These are phyloP conservation scores for Latrodectus elegans DNA, from an alignment of 2,888 invertebrate genomes.

Conservation along the genomic window DNA sequence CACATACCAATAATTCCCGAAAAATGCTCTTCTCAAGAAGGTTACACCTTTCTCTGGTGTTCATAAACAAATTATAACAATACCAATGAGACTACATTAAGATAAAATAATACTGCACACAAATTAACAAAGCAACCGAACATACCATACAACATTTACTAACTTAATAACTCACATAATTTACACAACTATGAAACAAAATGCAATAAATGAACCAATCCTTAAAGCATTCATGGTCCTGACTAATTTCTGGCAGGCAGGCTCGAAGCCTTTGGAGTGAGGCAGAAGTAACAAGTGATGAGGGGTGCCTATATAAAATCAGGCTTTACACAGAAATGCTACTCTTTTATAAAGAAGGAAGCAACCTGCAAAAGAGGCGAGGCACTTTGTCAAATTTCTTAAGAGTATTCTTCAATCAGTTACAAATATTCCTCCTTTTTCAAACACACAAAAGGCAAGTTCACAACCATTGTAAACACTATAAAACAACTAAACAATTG, in stretches of 20 bases:
- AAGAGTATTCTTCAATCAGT: constrained; percentile 19
- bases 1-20: constrained; percentile 62
- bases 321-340: constrained; percentile 50
- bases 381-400: constrained; percentile 61
- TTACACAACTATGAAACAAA: constrained; percentile 68
- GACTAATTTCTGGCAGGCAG: constrained; percentile 14
- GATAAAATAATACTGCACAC: constrained; percentile 70
- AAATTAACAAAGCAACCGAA: constrained; percentile 69
- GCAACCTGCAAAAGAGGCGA: constrained; percentile 63
- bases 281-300: constrained; percentile 53
- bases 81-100: constrained; percentile 68
- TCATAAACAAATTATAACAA: constrained; percentile 61
- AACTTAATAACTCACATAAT: constrained; percentile 61
- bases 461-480: constrained; percentile 62
- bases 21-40: constrained; percentile 48
- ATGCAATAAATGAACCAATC: constrained; percentile 64
- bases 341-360: constrained; percentile 42
- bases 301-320: constrained; percentile 10
- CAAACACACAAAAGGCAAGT: constrained; percentile 34
- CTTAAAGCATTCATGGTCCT: constrained; percentile 55
- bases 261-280: constrained; percentile 33
- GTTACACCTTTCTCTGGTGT: constrained; percentile 55
- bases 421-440: constrained; percentile 33
- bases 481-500: constrained; percentile 20
- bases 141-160: constrained; percentile 69